Evolutionary conservation across 2,113 vertebrate species (phyloP), one percentile per base, ranked within the genome.

Genomic region (Hyperopisus bebe): DNA sequence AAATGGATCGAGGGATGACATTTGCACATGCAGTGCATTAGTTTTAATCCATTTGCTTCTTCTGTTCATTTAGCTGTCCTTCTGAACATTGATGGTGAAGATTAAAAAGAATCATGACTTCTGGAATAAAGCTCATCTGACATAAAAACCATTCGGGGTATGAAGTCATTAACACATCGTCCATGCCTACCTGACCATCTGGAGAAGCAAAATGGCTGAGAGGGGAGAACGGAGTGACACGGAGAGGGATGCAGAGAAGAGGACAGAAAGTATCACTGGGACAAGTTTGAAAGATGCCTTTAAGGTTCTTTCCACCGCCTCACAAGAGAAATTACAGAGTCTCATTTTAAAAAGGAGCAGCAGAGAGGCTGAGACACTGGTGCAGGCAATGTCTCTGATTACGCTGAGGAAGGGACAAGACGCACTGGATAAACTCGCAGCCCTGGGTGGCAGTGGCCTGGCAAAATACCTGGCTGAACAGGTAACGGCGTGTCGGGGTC

Each of bases 351-450:
- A 94, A 70, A 91, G 97, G 92, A 93, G 92, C 80, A 84, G 58
- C 1, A 91, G 91, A 82, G 92, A 9, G 3, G 92, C 94, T 42
- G 94, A 95, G 0, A 90, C 35, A 2, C 51, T 97, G 19, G 93
- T 98, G 7, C 93, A 94, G 0, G 94, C 94, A 58, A 94, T 98
- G 94, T 95, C 97, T 86, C 95, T 97, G 39, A 93, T 97, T 6
- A 19, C 92, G 6, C 93, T 98, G 66, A 92, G 92, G 27, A 95
- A 86, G 90, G 91, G 94, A 44, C 58, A 2, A 0, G 93, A 95
- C 1, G 97, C 95, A 19, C 91, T 95, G 39, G 44, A 92, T 58
- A 94, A 92, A 70, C 93, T 98, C 91, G 93, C 94, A 8, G 86
- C 89, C 3, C 88, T 96, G 51, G 44, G 27, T 1, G 90, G 93